Evolutionary conservation across 2,888 invertebrate species (phyloP), one percentile per base, ranked within the genome.

Genomic region (Ornithoptera priamus): DNA sequence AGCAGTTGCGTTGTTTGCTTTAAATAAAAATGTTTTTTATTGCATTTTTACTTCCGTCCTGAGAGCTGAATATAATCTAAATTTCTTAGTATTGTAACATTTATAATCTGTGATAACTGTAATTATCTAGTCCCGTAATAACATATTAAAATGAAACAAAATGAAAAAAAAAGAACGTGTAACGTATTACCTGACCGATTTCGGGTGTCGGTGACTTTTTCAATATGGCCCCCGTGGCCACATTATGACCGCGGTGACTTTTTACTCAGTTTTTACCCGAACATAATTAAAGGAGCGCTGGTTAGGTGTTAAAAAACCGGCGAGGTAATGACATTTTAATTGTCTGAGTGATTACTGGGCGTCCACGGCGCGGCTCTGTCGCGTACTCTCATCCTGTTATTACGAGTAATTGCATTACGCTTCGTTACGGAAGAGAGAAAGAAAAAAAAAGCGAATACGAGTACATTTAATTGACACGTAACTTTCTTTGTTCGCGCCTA

Each of bases 331-430:
- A 90, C 91, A 90, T 91, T 92, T 92, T 92, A 92, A 92, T 92
- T 92, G 90, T 91, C 85, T 79, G 78, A 80, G 83, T 87, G 88
- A 90, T 90, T 90, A 86, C 85, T 75, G 85, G 83, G 84, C 86
- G 85, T 82, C 81, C 81, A 77, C 76, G 73, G 76, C 73, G 76
- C 76, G 79, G 80, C 82, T 83, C 83, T 89, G 90, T 90, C 89
- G 85, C 86, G 84, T 85, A 83, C 80, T 85, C 85, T 87, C 92
- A 90, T 92, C 91, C 92, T 92, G 91, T 89, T 87, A 92, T 92
- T 92, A 92, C 88, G 83, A 80, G 86, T 92, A 92, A 92, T 92
- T 92, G 90, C 89, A 92, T 92, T 92, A 92, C 88, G 89, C 85
- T 92, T 92, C 89, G 92, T 92, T 90, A 92, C 90, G 81, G 85